phyloP scores from a whole-genome alignment of 2,113 vertebrate species.

The Neolamprologus devosi region DNA sequence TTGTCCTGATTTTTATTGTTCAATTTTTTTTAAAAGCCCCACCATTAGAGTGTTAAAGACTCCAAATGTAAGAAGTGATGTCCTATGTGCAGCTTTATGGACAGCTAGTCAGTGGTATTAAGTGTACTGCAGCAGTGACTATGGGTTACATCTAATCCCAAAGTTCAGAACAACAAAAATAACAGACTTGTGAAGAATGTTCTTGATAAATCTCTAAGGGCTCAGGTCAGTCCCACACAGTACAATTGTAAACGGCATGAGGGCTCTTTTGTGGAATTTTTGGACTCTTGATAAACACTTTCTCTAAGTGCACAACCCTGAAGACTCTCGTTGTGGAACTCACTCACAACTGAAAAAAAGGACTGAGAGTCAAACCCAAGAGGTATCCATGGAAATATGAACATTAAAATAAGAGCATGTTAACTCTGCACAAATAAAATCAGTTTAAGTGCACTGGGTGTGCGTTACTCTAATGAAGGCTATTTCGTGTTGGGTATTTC shows the following conservation, averaged over 20 bases:
- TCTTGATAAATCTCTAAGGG: neutral
- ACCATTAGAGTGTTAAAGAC: neutral
- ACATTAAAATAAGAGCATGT: neutral
- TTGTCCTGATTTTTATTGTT: neutral
- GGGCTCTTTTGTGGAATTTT: neutral
- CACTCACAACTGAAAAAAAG: neutral
- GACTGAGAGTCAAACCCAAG: neutral
- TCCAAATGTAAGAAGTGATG: neutral
- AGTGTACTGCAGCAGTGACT: neutral
- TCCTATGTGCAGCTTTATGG: neutral
- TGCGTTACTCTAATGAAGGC: neutral
- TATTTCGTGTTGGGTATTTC: neutral
- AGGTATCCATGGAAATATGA: neutral
- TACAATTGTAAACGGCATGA: neutral
- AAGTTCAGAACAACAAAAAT: neutral
- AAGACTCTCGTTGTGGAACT: neutral
- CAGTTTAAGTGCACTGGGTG: neutral
- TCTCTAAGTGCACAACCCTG: neutral
- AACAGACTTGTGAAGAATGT: neutral
- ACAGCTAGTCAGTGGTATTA: neutral
- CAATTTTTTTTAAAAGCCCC: neutral
- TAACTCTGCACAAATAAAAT: neutral
- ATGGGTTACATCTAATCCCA: neutral
- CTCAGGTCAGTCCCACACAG: neutral
- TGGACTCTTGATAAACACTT: constrained; percentile 1